phyloP scores from a whole-genome alignment of 2,888 invertebrate species.

The Drosophila longiperda region DNA sequence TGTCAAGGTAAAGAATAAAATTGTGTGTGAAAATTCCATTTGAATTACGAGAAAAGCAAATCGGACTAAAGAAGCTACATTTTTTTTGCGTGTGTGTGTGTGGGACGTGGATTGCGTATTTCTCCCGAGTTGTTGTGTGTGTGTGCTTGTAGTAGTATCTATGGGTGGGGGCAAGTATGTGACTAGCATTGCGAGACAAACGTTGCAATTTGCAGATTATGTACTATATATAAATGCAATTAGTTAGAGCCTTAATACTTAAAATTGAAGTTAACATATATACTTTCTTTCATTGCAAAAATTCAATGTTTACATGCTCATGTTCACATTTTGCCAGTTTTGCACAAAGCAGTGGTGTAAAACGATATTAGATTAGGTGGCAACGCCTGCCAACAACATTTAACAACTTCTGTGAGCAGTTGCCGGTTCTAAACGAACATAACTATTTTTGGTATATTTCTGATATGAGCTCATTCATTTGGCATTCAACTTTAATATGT shows the following conservation, averaged over 20 bases:
- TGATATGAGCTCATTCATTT: not conserved
- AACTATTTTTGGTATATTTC: not conserved
- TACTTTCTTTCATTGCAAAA: slow-evolving; percentile 57
- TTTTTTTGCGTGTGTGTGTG: slow-evolving; percentile 20
- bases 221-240: not conserved
- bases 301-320: slow-evolving; percentile 68
- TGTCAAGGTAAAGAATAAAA: slow-evolving; percentile 70
- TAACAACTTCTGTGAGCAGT: slow-evolving; percentile 15
- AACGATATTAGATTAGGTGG: slow-evolving; percentile 47
- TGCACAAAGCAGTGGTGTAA: slow-evolving; percentile 47
- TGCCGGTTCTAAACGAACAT: slow-evolving; percentile 28
- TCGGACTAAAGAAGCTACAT: slow-evolving; percentile 46
- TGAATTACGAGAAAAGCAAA: slow-evolving; percentile 69
- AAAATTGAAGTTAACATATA: not conserved
- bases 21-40: slow-evolving; percentile 70
- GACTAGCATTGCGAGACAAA: slow-evolving; percentile 15
- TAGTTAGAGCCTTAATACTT: not conserved
- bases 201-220: not conserved
- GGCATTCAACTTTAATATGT: not conserved
- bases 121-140: slow-evolving; percentile 13
- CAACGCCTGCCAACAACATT: slow-evolving; percentile 57
- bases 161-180: slow-evolving; percentile 54
- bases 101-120: slow-evolving; percentile 52
- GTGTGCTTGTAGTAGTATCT: slow-evolving; percentile 33
- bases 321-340: slow-evolving; percentile 15